Evolutionary conservation across 2,888 invertebrate genomes (phyloP).

Genomic region (Monoplex corrugatus): DNA sequence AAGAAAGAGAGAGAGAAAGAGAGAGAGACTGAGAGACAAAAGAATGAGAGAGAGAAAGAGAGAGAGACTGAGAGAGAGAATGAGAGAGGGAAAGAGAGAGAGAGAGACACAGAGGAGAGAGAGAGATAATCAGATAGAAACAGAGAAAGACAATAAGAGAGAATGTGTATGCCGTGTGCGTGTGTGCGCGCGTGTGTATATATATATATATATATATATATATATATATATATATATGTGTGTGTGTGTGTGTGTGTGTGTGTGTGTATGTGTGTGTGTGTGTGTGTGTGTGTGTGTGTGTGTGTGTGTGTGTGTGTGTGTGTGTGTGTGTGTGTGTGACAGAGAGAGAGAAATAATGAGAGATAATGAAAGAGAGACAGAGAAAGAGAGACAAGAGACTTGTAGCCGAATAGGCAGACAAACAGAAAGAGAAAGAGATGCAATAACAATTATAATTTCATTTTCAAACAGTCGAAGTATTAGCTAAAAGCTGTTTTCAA

Average conservation of each 20-base stretch:
- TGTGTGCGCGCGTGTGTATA: background rate
- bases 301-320: background rate
- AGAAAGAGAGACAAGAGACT: too few species aligned
- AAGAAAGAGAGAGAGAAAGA: background rate
- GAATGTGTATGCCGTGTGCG: background rate
- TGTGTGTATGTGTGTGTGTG: background rate
- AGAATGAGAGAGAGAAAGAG: background rate
- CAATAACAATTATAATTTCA: too few species aligned
- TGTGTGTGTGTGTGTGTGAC: background rate
- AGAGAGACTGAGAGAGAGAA: background rate
- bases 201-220: background rate
- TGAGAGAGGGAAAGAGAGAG: background rate
- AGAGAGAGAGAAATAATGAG: too few species aligned
- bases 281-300: conserved; percentile 6
- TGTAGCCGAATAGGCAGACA: too few species aligned
- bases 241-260: background rate
- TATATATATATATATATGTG: background rate
- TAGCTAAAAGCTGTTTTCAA: too few species aligned
- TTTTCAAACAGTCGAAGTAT: too few species aligned
- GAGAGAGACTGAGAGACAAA: background rate
- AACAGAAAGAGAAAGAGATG: too few species aligned
- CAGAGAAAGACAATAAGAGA: background rate
- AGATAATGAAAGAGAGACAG: too few species aligned
- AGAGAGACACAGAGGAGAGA: background rate
- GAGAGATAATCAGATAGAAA: background rate